phyloP scores from a whole-genome alignment of 2,113 vertebrate genomes.

The Galeopterus variegatus region DNA sequence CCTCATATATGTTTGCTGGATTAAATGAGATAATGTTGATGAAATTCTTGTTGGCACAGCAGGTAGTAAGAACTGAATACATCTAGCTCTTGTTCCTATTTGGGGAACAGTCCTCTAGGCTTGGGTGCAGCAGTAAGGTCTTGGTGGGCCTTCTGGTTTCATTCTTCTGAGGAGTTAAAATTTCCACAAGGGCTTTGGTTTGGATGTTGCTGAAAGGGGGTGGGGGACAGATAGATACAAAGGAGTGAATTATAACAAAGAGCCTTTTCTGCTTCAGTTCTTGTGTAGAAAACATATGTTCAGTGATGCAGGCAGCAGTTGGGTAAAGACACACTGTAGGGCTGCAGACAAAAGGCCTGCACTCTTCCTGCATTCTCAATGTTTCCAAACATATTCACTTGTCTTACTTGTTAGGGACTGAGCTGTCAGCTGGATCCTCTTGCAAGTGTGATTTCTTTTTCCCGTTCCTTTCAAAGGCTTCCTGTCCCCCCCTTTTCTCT shows the following conservation, averaged over 20 bases:
- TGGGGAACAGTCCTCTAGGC: not conserved
- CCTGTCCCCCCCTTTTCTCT: constrained; percentile 82
- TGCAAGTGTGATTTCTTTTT: constrained; percentile 92
- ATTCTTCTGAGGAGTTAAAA: constrained; percentile 62
- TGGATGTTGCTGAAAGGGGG: constrained; percentile 85
- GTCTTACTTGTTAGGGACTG: constrained; percentile 92
- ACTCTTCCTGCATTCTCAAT: constrained; percentile 91
- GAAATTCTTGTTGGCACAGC: not conserved
- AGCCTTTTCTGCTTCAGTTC: constrained; percentile 96
- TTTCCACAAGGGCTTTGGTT: constrained; percentile 87
- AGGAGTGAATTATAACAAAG: constrained; percentile 93
- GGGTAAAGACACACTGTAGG: constrained; percentile 93
- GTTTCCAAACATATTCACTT: constrained; percentile 95
- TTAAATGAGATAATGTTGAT: not conserved
- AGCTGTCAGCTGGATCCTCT: constrained; percentile 93
- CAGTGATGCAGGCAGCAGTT: constrained; percentile 92
- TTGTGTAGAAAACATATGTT: constrained; percentile 97
- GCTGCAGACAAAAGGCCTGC: constrained; percentile 91
- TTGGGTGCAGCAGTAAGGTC: not conserved
- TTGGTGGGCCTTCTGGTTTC: constrained; percentile 78
- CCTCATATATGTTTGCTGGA: not conserved
- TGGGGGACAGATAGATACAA: constrained; percentile 89
- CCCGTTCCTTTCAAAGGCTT: constrained; percentile 93
- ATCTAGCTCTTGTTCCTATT: not conserved
- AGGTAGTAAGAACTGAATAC: not conserved